Evolutionary conservation across 1,140 invertebrate species (phyloP).

Genomic region (Camponotus pennsylvanicus): DNA sequence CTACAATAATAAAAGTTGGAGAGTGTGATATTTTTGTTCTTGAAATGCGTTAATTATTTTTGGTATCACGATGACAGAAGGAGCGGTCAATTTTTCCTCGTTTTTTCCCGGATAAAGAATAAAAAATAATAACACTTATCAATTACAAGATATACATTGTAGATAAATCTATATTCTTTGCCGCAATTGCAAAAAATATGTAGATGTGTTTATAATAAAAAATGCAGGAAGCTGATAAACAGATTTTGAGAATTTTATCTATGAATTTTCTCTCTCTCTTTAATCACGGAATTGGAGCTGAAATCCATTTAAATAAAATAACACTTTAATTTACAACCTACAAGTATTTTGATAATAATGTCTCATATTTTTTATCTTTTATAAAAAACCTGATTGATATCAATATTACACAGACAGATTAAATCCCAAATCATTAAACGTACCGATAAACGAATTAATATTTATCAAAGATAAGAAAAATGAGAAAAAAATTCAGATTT

Average conservation of each 20-base stretch:
- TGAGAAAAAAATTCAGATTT: neutral
- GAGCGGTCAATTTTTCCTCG: neutral
- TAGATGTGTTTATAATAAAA: neutral
- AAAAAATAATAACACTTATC: neutral
- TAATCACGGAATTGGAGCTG: neutral
- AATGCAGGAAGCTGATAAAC: neutral
- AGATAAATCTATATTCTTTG: neutral
- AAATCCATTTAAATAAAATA: neutral
- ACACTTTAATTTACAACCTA: constrained; percentile 17
- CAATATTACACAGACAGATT: neutral
- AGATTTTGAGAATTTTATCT: neutral
- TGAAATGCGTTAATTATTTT: neutral
- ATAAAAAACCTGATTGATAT: neutral
- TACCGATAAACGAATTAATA: neutral
- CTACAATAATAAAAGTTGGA: neutral
- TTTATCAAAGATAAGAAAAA: neutral
- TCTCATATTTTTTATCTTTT: neutral
- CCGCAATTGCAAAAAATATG: neutral
- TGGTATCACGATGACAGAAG: neutral
- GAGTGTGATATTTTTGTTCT: neutral
- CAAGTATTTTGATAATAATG: neutral
- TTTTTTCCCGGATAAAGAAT: neutral
- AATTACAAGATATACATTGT: neutral
- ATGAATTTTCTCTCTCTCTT: neutral
- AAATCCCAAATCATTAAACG: neutral